Base-by-base conservation (phyloP, 2,888 invertebrate species). In the Himalopsyche tibetana region DNA sequence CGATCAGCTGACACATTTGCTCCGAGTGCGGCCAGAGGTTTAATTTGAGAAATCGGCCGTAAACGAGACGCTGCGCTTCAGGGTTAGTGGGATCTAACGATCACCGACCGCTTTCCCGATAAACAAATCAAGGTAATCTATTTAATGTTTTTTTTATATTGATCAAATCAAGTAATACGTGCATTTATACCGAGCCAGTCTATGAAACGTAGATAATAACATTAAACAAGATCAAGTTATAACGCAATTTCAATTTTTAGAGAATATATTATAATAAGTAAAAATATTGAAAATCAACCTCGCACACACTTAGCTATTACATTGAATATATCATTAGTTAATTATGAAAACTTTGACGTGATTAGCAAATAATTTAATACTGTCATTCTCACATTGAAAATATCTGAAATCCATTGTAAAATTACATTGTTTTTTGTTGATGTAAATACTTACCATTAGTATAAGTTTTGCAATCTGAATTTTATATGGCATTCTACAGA, bases 21-120 rank as follows among this genome's bases (percentile, higher is more conserved):
- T 5, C 28, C 63, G 36, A 74, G 74, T 74, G 28, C 74, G 74
- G 74, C 38, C 74, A 74, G 74, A 74, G 36, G 74, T 74, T 74
- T 74, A 74, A 74, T 74, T 74, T 74, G 74, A 74, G 74, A 74
- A 74, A 12, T 74, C 74, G 36, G 74, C 74, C 74, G 74, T 74
- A 74, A 74, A 74, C 74, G 15, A 74, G 74, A 74, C 74, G 69
- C 17, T 36, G 69, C 5, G 74, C 74, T 74, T 74, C 74, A 74
- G 74, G 74, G 74, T 74, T 74, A 74, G 74, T 74, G 74, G 51
- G 74, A 38, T 15, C 63, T 28, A 28, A 74, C 38, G 28, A 36
- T 74, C 15, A 36, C 36, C 28, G 74, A 74, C 28, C 74, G 74
- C 15, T 74, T 36, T 74, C 74, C 36, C 74, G 38, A 74, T 38